Evolutionary conservation across 2,113 vertebrate genomes (phyloP).

Genomic region (Albula goreensis): DNA sequence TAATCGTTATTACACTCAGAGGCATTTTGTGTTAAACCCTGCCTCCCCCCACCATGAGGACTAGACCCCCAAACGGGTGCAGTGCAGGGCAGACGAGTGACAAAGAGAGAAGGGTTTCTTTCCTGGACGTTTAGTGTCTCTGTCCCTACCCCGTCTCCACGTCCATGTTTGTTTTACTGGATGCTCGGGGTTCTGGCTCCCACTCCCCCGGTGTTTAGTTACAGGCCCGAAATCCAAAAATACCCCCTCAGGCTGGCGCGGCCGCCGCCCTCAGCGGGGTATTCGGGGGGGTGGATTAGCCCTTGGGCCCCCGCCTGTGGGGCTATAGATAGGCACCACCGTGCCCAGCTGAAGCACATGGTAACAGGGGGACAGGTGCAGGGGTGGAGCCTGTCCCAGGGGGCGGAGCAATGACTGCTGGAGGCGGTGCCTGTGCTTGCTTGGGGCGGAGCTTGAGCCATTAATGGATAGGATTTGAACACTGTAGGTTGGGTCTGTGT

Average conservation of each 20-base stretch:
- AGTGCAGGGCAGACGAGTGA: background rate
- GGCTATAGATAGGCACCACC: slow-evolving; percentile 19
- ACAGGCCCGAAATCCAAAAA: slow-evolving; percentile 22
- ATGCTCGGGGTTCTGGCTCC: background rate
- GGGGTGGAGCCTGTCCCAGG: background rate
- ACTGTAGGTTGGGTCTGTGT: background rate
- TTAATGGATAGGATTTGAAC: background rate
- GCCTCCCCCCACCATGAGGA: background rate
- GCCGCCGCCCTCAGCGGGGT: background rate
- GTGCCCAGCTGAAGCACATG: slow-evolving; percentile 7
- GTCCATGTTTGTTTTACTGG: slow-evolving; percentile 24
- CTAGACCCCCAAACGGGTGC: background rate
- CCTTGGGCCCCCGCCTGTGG: background rate
- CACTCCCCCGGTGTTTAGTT: slow-evolving; percentile 23
- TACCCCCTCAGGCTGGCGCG: slow-evolving; percentile 1
- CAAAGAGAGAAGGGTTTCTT: background rate
- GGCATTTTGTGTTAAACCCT: background rate
- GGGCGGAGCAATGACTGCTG: background rate
- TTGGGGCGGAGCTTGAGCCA: slow-evolving; percentile 14
- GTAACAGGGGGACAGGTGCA: slow-evolving; percentile 20
- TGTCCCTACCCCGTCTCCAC: background rate
- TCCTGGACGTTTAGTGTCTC: background rate
- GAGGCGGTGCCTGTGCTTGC: background rate
- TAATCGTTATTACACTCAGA: background rate
- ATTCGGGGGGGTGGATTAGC: slow-evolving; percentile 23